Conservation (phyloP, 2,888 invertebrate genomes). For the Lepidochrysops patricia region DNA sequence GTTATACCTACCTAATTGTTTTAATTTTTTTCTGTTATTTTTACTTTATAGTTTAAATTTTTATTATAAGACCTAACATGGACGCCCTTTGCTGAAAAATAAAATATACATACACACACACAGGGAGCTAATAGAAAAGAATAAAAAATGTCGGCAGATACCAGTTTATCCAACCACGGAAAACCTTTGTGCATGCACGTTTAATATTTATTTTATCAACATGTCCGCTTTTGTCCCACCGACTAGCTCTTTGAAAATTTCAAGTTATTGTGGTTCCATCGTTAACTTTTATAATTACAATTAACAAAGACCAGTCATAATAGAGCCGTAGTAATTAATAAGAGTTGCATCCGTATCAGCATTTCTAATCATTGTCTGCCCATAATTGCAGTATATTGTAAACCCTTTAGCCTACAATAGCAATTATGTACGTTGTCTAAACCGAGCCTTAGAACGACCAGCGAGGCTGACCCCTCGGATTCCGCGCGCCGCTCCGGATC, state of each 20-base stretch:
- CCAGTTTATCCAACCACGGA: not conserved
- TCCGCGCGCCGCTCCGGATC: conserved; percentile 29
- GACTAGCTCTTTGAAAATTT: conserved; percentile 5
- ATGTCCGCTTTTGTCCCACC: not conserved
- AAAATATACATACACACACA: not conserved
- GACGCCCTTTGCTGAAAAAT: not conserved
- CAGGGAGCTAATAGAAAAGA: not conserved
- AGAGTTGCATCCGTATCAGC: conserved; percentile 41
- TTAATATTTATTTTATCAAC: conserved; percentile 11
- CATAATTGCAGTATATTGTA: conserved; percentile 57
- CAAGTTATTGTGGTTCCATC: conserved; percentile 1
- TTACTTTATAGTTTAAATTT: too few species aligned
- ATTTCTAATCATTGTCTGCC: conserved; percentile 54
- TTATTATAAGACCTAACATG: too few species aligned
- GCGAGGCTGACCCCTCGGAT: conserved; percentile 24
- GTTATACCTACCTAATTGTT: too few species aligned
- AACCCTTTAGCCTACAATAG: conserved; percentile 54
- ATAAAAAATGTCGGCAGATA: not conserved
- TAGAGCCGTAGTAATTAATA: conserved; percentile 34
- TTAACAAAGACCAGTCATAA: conserved; percentile 28
- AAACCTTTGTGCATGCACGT: conserved; percentile 6
- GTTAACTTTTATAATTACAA: conserved; percentile 22
- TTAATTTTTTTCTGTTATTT: too few species aligned
- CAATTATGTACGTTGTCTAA: conserved; percentile 65
- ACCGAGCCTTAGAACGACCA: conserved; percentile 42